phyloP scores from a whole-genome alignment of 1,140 invertebrate species.

The Harlomillsia oculata region DNA sequence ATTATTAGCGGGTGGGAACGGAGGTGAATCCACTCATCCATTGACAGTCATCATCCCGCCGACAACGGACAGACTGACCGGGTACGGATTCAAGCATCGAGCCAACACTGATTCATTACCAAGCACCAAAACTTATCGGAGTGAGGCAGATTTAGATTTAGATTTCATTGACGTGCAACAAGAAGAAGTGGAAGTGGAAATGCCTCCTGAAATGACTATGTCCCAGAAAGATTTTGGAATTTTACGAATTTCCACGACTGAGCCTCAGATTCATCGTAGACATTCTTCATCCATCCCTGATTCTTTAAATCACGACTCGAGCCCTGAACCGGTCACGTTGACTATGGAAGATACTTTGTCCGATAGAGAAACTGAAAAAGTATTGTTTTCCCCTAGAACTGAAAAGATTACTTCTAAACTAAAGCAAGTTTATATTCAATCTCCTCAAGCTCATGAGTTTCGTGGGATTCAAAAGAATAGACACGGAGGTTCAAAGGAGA shows the following conservation, averaged over 20 bases:
- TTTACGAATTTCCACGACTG: neutral
- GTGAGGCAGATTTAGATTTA: slow-evolving; percentile 9
- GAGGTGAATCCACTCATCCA: neutral
- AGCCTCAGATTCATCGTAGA: neutral
- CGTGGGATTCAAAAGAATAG: no score
- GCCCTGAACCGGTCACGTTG: slow-evolving; percentile 6
- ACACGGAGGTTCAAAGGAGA: no score
- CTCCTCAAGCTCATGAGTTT: no score
- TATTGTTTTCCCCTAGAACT: neutral
- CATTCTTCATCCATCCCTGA: neutral
- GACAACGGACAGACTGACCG: slow-evolving; percentile 2
- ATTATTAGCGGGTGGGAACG: neutral
- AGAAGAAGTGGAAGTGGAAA: neutral
- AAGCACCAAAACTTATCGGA: slow-evolving; percentile 24
- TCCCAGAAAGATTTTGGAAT: slow-evolving; percentile 1
- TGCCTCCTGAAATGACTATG: neutral
- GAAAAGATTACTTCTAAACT: no score
- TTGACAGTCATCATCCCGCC: slow-evolving; percentile 21
- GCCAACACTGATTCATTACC: slow-evolving; percentile 20
- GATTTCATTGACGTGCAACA: no score
- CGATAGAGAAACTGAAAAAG: neutral
- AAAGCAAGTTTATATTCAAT: no score
- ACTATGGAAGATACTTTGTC: slow-evolving; percentile 1
- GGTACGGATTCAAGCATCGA: neutral
- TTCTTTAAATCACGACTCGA: no score